Percentiles rank a stretch among this genome's conserved stretches.
Conservation (phyloP, 2,113 vertebrate species). For the Colaptes auratus region DNA sequence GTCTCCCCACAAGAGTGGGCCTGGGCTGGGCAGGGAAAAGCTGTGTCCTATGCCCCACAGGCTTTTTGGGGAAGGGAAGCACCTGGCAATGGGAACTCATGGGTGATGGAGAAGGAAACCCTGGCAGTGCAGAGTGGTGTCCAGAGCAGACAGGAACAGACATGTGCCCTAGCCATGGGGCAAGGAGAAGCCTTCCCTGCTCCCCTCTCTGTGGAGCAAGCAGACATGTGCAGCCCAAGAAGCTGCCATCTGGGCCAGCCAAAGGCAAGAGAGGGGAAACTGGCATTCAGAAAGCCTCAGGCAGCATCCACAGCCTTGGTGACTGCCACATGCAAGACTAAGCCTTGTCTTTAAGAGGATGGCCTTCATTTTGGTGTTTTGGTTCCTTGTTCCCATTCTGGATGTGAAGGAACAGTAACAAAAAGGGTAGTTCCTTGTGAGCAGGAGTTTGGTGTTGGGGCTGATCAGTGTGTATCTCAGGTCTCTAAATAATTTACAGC, state of each 20-base stretch:
- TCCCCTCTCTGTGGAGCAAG: too few relatives aligned
- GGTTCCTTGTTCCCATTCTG: neutral
- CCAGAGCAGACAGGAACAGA: neutral
- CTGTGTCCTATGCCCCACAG: accelerated
- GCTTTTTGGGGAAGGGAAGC: neutral
- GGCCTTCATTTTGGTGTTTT: neutral
- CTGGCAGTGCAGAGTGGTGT: accelerated
- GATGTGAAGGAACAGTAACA: neutral
- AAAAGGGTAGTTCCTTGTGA: neutral
- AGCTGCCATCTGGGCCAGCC: neutral
- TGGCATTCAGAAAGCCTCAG: accelerated
- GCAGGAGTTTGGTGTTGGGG: neutral
- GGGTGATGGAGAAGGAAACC: neutral
- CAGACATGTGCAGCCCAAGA: neutral
- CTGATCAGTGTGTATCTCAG: neutral
- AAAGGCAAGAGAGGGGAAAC: neutral
- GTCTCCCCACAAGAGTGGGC: neutral
- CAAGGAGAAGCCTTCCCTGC: neutral
- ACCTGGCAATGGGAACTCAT: accelerated
- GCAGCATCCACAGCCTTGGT: neutral
- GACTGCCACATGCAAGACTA: neutral
- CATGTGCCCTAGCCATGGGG: accelerated
- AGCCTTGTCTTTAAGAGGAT: neutral
- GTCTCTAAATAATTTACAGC: neutral
- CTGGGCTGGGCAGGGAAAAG: neutral